These are phyloP conservation scores for Nixonia krombeini DNA, from an alignment of 1,140 invertebrate genomes.

Conservation along the genomic window DNA sequence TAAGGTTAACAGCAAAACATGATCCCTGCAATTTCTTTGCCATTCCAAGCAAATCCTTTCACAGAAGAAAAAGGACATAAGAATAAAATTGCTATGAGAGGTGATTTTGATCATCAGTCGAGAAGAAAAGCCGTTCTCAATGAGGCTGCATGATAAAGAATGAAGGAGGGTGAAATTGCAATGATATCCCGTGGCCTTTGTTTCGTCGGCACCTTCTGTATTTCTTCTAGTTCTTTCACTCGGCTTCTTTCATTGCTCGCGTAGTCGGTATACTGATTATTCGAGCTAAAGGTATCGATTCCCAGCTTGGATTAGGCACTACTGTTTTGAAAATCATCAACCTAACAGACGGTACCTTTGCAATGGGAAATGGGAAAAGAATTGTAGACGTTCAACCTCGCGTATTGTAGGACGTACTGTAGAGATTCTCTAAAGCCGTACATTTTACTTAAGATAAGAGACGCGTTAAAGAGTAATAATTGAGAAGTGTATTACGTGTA, in stretches of 20 bases:
- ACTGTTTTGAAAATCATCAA: slow-evolving; percentile 18
- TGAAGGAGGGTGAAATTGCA: slow-evolving; percentile 29
- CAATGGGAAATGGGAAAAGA: too few species aligned
- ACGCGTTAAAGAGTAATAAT: too few species aligned
- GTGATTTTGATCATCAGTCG: slow-evolving; percentile 27
- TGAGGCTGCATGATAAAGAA: slow-evolving; percentile 20
- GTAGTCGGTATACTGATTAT: slow-evolving; percentile 36
- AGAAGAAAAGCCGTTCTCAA: slow-evolving; percentile 33
- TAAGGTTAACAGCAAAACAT: too few species aligned
- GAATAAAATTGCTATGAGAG: neutral
- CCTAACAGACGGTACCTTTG: slow-evolving; percentile 29
- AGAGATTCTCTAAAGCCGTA: too few species aligned
- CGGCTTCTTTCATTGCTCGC: slow-evolving; percentile 22
- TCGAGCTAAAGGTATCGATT: slow-evolving; percentile 28
- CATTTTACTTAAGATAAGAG: too few species aligned
- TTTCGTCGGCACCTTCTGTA: slow-evolving; percentile 54
- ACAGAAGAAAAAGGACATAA: neutral
- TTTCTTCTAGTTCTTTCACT: slow-evolving; percentile 25
- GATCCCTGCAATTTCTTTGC: neutral
- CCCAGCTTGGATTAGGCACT: slow-evolving; percentile 21
- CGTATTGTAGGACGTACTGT: too few species aligned
- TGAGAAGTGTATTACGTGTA: too few species aligned
- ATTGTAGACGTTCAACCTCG: too few species aligned
- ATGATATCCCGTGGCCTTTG: slow-evolving; percentile 52
- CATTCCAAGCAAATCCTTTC: slow-evolving; percentile 1